Evolutionary conservation across 2,888 invertebrate genomes (phyloP), one percentile per base, ranked within the genome.

Genomic region (Alsophila aescularia): DNA sequence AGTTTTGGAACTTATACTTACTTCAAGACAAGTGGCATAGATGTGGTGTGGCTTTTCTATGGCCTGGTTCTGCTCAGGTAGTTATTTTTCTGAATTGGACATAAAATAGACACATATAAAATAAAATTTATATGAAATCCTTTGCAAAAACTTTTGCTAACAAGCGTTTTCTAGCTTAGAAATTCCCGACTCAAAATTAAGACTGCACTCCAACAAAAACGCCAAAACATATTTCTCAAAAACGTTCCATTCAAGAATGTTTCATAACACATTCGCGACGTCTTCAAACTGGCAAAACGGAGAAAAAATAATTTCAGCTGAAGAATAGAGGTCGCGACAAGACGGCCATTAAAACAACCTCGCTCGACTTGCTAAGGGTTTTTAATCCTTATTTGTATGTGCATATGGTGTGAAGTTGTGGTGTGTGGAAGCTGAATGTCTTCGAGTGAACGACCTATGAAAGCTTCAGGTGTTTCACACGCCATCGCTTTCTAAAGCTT

Each of bases 391-490:
- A 64, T 51, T 31, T 42, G 12, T 18, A 9, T 27, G 35, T 2
- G 8, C 13, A 2, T 10, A 50, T 31, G 66, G 65, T 70, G 79
- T 76, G 72, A 71, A 72, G 57, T 60, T 56, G 54, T 34, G 32
- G 24, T 27, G 15, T 45, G 6, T 34, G n/a, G 4, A 2, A 6
- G 32, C 39, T 66, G 58, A 62, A 67, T 63, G 70, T 44, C 16
- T 49, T 53, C 70, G 73, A 83, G 85, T 89, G 81, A 87, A 85
- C 63, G 87, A 76, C 77, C 89, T 62, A 77, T 85, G 85, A 83
- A 87, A 85, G 82, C 83, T 82, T 78, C 81, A 81, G 78, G 81
- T 83, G 81, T 85, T 86, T 83, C 79, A 84, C 83, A 87, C 81
- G 83, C 80, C 81, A 84, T 77, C 75, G 79, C 81, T 87, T 85